Evolutionary conservation across 2,888 invertebrate species (phyloP).

Genomic region (Habrosyne pyritoides): DNA sequence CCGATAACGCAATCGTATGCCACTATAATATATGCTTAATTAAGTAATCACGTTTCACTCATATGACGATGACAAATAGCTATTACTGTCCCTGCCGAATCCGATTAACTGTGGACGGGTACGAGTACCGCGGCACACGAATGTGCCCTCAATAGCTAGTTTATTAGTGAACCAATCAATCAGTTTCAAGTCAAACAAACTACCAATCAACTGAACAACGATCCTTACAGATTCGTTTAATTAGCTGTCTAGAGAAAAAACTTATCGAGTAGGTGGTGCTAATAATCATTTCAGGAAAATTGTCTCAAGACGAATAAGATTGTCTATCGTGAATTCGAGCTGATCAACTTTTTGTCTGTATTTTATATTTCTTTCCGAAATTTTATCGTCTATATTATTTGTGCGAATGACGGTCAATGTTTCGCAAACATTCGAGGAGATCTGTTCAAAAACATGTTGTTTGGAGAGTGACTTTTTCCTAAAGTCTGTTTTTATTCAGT

Average conservation of each 20-base stretch:
- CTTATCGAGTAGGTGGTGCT: slow-evolving; percentile 14
- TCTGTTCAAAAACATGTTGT: slow-evolving; percentile 7
- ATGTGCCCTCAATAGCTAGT: slow-evolving; percentile 57
- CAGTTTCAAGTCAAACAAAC: slow-evolving; percentile 61
- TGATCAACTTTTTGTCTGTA: neutral
- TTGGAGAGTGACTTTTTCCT: neutral
- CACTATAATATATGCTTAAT: slow-evolving; percentile 50
- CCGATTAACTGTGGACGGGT: slow-evolving; percentile 56
- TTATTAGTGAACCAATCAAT: slow-evolving; percentile 66
- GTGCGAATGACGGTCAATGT: slow-evolving; percentile 8
- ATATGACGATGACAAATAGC: slow-evolving; percentile 74
- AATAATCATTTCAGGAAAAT: neutral
- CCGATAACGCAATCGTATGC: slow-evolving; percentile 19
- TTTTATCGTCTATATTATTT: neutral
- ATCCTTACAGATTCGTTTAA: slow-evolving; percentile 41
- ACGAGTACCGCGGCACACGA: slow-evolving; percentile 40
- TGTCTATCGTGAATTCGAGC: neutral
- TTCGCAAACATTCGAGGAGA: neutral
- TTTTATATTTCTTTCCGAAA: neutral
- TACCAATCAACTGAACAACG: slow-evolving; percentile 57
- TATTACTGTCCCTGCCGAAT: slow-evolving; percentile 63
- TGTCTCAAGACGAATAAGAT: neutral
- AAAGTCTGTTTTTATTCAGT: neutral
- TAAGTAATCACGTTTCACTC: slow-evolving; percentile 68
- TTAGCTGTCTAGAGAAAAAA: slow-evolving; percentile 31